Conservation (phyloP, 2,888 invertebrate genomes). For the Protophormia terraenovae region DNA sequence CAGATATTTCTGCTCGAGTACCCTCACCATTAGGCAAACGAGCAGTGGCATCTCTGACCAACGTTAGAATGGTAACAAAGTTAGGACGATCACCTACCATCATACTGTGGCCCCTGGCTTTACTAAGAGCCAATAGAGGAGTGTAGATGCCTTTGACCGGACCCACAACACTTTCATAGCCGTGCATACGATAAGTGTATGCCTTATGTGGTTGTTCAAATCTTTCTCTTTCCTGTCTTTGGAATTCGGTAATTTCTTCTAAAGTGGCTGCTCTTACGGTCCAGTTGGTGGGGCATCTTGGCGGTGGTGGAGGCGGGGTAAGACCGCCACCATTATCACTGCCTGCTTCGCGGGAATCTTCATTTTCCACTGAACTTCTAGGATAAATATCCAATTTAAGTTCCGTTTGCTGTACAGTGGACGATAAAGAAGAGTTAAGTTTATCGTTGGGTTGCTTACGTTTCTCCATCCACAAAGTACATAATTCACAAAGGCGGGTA, state of each 20-base stretch:
- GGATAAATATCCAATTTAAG: constrained; percentile 76
- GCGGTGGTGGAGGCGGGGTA: constrained; percentile 82
- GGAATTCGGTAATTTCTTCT: constrained; percentile 89
- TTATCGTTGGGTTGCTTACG: constrained; percentile 80
- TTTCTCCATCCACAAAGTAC: constrained; percentile 90
- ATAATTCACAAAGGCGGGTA: constrained; percentile 87
- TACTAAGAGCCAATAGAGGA: constrained; percentile 83
- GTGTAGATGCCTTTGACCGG: constrained; percentile 91
- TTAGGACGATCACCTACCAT: constrained; percentile 92
- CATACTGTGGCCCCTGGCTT: constrained; percentile 92
- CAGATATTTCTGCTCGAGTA: constrained; percentile 94
- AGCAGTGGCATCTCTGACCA: constrained; percentile 97
- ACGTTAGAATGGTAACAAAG: constrained; percentile 93
- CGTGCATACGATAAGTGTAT: constrained; percentile 94
- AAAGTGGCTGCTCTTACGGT: constrained; percentile 89
- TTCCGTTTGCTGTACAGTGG: constrained; percentile 12
- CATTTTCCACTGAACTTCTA: constrained; percentile 77
- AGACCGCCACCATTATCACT: constrained; percentile 46
- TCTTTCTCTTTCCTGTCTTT: constrained; percentile 90
- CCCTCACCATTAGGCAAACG: constrained; percentile 96
- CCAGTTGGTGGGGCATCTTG: constrained; percentile 90
- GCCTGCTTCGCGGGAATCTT: constrained; percentile 59
- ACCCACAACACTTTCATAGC: constrained; percentile 91
- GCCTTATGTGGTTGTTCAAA: constrained; percentile 95
- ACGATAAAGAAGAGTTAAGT: neutral